A percentile compares a stretch with the other conserved stretches of the same genome.
These are phyloP conservation scores for Rhinolophus ferrumequinum DNA, from an alignment of 2,113 vertebrate genomes.

Conservation along the genomic window DNA sequence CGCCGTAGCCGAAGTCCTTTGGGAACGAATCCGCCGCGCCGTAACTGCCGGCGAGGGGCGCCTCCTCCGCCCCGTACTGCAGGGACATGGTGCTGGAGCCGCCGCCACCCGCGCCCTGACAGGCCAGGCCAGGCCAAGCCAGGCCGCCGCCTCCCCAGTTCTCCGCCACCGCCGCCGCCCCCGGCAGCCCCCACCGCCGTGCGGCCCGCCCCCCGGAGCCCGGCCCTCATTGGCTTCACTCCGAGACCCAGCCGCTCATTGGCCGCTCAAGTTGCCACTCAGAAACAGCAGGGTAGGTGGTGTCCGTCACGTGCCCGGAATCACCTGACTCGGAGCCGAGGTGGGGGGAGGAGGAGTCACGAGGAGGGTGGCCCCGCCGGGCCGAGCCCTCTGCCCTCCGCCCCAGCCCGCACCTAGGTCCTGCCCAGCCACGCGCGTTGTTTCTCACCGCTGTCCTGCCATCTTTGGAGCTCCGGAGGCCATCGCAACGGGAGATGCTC, in stretches of 20 bases:
- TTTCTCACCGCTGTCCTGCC: not conserved
- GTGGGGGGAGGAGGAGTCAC: slow-evolving; percentile 71
- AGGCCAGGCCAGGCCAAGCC: slow-evolving; percentile 77
- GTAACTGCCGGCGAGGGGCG: slow-evolving; percentile 92
- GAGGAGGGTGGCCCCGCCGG: slow-evolving; percentile 53
- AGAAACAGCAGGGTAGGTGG: slow-evolving; percentile 81
- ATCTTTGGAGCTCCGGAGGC: not conserved
- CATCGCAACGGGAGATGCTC: not conserved
- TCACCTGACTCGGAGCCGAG: slow-evolving; percentile 90
- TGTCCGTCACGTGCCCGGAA: slow-evolving; percentile 80
- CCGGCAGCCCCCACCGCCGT: slow-evolving; percentile 56
- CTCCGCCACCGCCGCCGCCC: slow-evolving; percentile 70
- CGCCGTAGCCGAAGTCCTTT: slow-evolving; percentile 97
- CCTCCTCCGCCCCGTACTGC: slow-evolving; percentile 93
- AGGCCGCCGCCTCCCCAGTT: slow-evolving; percentile 74
- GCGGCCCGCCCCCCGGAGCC: slow-evolving; percentile 64
- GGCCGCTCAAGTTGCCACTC: slow-evolving; percentile 40
- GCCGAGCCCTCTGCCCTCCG: slow-evolving; percentile 6
- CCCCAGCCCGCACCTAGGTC: not conserved
- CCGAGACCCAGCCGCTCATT: not conserved
- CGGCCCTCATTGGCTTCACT: slow-evolving; percentile 27
- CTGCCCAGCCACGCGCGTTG: not conserved
- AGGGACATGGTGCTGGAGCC: slow-evolving; percentile 92
- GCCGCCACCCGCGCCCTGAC: slow-evolving; percentile 74
- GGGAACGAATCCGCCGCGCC: slow-evolving; percentile 95